Conservation (phyloP, 2,113 vertebrate species). For the Pterocles gutturalis region DNA sequence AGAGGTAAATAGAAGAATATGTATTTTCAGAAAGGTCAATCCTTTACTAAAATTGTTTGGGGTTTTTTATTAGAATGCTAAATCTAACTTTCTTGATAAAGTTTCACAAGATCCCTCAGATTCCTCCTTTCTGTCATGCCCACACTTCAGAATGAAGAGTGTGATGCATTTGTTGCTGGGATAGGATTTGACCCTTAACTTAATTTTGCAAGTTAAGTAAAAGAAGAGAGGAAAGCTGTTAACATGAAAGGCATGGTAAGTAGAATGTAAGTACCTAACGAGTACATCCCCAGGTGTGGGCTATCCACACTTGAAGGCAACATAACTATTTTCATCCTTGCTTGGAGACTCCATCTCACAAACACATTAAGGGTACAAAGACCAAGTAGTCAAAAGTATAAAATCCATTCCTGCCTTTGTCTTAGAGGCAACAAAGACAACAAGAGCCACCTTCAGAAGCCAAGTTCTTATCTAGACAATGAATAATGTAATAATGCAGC, state of each 20-base stretch:
- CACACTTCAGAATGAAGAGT: neutral
- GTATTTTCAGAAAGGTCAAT: neutral
- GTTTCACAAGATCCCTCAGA: neutral
- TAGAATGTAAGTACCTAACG: neutral
- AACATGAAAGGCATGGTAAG: neutral
- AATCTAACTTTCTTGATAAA: neutral
- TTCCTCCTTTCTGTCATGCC: neutral
- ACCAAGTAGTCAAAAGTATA: neutral
- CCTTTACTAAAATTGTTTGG: neutral
- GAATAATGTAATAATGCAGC: constrained; percentile 16
- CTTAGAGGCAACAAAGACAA: neutral
- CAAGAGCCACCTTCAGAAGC: neutral
- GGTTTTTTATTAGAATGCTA: neutral
- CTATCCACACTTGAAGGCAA: neutral
- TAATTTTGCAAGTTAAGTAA: neutral
- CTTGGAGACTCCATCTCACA: neutral
- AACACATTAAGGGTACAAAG: neutral
- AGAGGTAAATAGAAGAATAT: neutral
- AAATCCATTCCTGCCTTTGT: neutral
- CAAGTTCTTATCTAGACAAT: constrained; percentile 27
- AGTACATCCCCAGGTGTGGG: neutral
- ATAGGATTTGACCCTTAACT: neutral
- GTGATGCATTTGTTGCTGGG: neutral
- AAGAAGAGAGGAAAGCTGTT: neutral
- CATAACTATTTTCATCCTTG: neutral